Evolutionary conservation across 2,113 vertebrate genomes (phyloP), one percentile per base, ranked within the genome.

Genomic region (Microtus pennsylvanicus): DNA sequence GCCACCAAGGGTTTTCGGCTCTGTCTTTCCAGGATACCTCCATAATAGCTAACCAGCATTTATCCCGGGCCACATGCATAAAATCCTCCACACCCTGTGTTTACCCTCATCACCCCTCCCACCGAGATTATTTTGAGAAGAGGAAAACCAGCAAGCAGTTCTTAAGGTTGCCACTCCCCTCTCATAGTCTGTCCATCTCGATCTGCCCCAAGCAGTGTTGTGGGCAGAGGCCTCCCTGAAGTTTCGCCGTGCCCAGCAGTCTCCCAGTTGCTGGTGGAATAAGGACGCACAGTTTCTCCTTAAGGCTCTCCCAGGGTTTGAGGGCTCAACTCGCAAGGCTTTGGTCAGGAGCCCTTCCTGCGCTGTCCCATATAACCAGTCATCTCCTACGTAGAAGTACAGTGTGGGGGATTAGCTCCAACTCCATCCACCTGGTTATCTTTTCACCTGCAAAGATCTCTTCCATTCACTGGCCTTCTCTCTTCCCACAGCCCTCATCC

Each of bases 91-190:
- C 13, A 10, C 17, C 50, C 2, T 35, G 72, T 11, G 3, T 81
- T 91, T 92, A 28, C 38, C 70, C 14, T 67, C 87, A 47, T 76
- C 87, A 35, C 75, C 93, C 77, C 38, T 96, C 94, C 96, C 87
- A 96, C 83, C 22, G 63, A 81, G 65, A 87, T 76, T 94, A 90
- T 85, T 97, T 93, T 17, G 28, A 96, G 96, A 83, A 96, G 87
- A 83, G 96, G 87, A 89, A 87, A 97, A 58, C 72, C 87, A 96
- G 78, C n/a, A 67, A 93, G 91, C 75, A 55, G 65, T 94, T 94
- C 87, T 78, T 83, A 94, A 45, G 33, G 45, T 70, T 86, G 42
- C 47, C 63, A 35, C 5, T 1, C 9, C 5, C 33, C 33, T 52
- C 7, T 33, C 10, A 7, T 1, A 26, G 10, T 10, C 1, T 7